phyloP scores from a whole-genome alignment of 2,888 invertebrate genomes.

The Epirrhoe alternata region DNA sequence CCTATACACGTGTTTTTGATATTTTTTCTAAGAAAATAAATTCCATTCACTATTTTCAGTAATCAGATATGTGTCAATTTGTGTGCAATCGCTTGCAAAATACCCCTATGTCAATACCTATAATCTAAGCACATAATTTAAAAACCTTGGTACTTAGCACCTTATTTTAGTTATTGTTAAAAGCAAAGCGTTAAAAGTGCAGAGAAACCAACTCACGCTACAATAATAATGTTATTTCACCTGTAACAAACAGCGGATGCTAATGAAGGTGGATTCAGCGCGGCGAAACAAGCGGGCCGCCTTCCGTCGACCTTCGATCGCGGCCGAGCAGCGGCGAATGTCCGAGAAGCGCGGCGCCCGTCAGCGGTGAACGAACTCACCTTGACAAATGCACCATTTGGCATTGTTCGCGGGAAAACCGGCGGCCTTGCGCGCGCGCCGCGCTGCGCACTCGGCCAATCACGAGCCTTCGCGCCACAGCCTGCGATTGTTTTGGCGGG shows the following conservation, averaged over 20 bases:
- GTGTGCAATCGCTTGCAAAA: no score
- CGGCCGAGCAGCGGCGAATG: constrained; percentile 69
- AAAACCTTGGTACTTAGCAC: not conserved
- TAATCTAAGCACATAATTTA: not conserved
- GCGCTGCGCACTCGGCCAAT: constrained; percentile 72
- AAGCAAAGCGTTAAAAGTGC: constrained; percentile 34
- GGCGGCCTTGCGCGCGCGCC: constrained; percentile 83
- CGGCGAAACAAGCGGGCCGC: constrained; percentile 57
- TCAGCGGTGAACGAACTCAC: constrained; percentile 85
- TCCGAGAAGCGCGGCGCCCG: constrained; percentile 62
- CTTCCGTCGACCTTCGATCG: constrained; percentile 80
- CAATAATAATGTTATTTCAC: constrained; percentile 65
- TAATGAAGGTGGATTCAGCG: constrained; percentile 72
- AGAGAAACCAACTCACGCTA: constrained; percentile 36
- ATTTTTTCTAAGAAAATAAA: no score
- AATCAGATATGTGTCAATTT: no score
- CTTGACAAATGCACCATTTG: constrained; percentile 86
- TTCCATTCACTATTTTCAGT: no score
- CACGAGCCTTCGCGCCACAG: constrained; percentile 80
- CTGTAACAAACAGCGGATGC: constrained; percentile 71
- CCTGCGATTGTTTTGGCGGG: constrained; percentile 81
- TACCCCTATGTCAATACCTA: no score
- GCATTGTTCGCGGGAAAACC: constrained; percentile 86
- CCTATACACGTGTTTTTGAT: no score
- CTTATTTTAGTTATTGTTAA: not conserved